These are phyloP conservation scores for Drosophila azteca DNA, from an alignment of 1,140 invertebrate species.

Conservation along the genomic window DNA sequence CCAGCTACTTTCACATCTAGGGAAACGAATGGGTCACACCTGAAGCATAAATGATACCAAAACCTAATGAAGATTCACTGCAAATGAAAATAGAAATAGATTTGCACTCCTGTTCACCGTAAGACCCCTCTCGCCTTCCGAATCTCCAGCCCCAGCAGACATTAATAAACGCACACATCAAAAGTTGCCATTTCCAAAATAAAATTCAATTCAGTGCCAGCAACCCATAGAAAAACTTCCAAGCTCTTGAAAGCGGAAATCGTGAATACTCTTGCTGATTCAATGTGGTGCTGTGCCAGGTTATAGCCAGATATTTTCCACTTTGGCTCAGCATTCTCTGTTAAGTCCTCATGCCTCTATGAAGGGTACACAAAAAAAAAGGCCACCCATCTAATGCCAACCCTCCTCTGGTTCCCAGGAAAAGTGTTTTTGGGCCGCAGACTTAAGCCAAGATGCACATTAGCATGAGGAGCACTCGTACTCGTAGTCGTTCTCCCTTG, in stretches of 20 bases:
- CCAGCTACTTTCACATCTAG: too few relatives aligned
- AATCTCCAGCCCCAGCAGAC: constrained; percentile 37
- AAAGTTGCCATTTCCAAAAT: constrained; percentile 73
- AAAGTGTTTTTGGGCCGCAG: constrained; percentile 18
- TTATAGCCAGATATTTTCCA: too few relatives aligned
- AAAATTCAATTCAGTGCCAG: constrained; percentile 77
- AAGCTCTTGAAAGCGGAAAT: too few relatives aligned
- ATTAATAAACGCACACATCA: constrained; percentile 80
- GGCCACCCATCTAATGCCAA: constrained; percentile 14
- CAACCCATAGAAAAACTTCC: constrained; percentile 13
- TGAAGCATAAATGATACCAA: too few relatives aligned
- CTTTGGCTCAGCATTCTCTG: too few relatives aligned
- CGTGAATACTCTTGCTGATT: too few relatives aligned
- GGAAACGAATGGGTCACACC: too few relatives aligned
- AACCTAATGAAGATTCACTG: too few relatives aligned
- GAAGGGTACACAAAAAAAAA: constrained; percentile 28
- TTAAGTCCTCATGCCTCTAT: too few relatives aligned
- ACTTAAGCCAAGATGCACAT: constrained; percentile 70
- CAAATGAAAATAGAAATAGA: not conserved
- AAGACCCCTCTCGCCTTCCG: not conserved
- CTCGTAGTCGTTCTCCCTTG: not conserved
- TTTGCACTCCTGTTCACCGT: not conserved
- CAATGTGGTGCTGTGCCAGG: too few relatives aligned
- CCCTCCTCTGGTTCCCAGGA: constrained; percentile 36
- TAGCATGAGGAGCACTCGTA: constrained; percentile 47